These are phyloP conservation scores for Cataglyphis albicans DNA, from an alignment of 2,888 invertebrate species.

Conservation along the genomic window DNA sequence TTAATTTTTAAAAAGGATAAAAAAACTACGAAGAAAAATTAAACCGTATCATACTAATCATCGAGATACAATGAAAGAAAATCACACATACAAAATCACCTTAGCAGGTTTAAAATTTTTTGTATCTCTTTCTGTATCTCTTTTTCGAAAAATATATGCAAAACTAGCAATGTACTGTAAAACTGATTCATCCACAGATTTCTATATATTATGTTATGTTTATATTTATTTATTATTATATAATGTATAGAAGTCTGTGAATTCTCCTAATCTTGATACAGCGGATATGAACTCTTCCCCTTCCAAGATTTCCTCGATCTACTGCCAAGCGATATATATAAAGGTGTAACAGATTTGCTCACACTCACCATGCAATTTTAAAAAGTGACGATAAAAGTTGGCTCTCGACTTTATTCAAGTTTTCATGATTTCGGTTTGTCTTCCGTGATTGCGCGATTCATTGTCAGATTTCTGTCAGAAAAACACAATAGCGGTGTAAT, in stretches of 20 bases:
- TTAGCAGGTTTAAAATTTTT: neutral
- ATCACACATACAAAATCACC: neutral
- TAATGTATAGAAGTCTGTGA: no score
- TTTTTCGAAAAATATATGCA: neutral
- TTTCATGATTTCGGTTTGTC: neutral
- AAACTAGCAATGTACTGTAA: neutral
- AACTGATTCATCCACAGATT: neutral
- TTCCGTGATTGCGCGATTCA: slow-evolving; percentile 15
- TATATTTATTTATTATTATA: no score
- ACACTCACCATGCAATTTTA: slow-evolving; percentile 53
- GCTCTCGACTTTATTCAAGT: slow-evolving; percentile 45
- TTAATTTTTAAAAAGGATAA: no score
- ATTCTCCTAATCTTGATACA: neutral
- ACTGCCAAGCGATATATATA: slow-evolving; percentile 61
- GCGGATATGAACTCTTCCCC: slow-evolving; percentile 41
- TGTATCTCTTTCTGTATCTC: neutral
- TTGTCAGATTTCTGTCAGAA: neutral
- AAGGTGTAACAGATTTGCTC: slow-evolving; percentile 59
- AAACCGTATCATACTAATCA: neutral
- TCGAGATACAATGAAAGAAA: neutral
- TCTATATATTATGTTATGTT: no score
- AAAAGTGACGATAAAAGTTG: slow-evolving; percentile 48
- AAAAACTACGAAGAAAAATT: no score
- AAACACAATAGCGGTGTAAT: neutral
- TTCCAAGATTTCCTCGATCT: slow-evolving; percentile 17